Percentiles rank a stretch among this genome's conserved stretches.
These are phyloP conservation scores for Sterrhoptilus dennistouni DNA, from an alignment of 2,113 vertebrate genomes.

Conservation along the genomic window DNA sequence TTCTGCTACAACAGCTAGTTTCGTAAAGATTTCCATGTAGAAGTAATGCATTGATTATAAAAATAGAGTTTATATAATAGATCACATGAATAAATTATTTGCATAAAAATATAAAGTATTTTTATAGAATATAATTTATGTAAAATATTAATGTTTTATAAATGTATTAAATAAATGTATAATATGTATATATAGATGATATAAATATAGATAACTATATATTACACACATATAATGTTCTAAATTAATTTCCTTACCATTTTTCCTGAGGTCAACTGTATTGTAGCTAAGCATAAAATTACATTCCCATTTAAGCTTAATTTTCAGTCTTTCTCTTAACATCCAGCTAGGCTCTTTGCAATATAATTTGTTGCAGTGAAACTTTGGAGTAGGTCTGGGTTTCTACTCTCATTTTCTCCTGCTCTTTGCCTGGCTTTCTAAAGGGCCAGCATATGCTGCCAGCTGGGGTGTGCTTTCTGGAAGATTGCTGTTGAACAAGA, in stretches of 20 bases:
- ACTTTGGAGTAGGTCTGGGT: not conserved
- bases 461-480: not conserved
- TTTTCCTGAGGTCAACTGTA: not conserved
- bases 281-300: not conserved
- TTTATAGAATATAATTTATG: not conserved
- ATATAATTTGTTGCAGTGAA: not conserved
- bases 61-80: not conserved
- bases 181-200: not conserved
- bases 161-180: no score
- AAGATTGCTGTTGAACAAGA: not conserved
- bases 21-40: not conserved
- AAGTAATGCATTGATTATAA: not conserved
- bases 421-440: not conserved
- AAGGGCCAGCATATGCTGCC: not conserved
- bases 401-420: not conserved
- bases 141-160: not conserved
- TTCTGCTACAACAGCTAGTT: not conserved
- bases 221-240: not conserved
- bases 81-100: not conserved
- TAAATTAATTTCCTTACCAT: not conserved
- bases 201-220: not conserved
- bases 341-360: not conserved
- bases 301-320: not conserved
- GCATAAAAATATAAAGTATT: not conserved
- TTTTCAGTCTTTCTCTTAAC: not conserved